Conservation (phyloP, 2,797 vertebrate genomes). For the Dryobates pubescens region DNA sequence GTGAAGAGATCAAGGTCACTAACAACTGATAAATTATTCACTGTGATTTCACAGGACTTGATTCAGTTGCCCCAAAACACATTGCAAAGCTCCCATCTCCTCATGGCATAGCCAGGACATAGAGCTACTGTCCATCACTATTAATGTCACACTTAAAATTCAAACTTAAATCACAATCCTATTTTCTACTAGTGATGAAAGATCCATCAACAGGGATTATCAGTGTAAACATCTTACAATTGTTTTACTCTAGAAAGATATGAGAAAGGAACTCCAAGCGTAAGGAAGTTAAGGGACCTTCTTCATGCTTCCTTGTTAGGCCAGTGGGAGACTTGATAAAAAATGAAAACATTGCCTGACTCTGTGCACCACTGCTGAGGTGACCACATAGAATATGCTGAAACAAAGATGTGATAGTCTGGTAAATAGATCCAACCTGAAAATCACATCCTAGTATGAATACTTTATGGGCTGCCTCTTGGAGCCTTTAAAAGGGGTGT, state of each 20-base stretch:
- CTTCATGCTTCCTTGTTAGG: not conserved
- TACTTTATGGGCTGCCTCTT: not conserved
- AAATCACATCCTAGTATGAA: not conserved
- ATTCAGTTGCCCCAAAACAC: not conserved
- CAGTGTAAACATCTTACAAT: not conserved
- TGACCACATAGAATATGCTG: not conserved
- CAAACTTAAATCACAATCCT: not conserved
- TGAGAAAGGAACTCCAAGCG: not conserved
- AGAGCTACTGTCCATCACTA: not conserved
- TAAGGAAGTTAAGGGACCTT: not conserved
- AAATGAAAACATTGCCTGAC: not conserved
- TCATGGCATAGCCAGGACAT: not conserved
- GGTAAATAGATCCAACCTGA: not conserved
- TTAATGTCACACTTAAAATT: not conserved
- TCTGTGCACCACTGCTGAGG: not conserved
- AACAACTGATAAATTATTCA: slow-evolving; percentile 30
- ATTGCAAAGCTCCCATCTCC: not conserved
- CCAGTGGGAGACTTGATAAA: not conserved
- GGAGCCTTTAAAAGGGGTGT: not conserved
- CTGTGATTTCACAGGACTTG: not conserved
- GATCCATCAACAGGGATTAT: not conserved
- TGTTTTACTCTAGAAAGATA: not conserved
- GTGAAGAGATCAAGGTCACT: slow-evolving; percentile 9
- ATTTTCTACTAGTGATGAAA: not conserved
- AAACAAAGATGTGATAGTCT: not conserved